Conservation (phyloP, 2,113 vertebrate genomes). For the Microcebus jonahi region DNA sequence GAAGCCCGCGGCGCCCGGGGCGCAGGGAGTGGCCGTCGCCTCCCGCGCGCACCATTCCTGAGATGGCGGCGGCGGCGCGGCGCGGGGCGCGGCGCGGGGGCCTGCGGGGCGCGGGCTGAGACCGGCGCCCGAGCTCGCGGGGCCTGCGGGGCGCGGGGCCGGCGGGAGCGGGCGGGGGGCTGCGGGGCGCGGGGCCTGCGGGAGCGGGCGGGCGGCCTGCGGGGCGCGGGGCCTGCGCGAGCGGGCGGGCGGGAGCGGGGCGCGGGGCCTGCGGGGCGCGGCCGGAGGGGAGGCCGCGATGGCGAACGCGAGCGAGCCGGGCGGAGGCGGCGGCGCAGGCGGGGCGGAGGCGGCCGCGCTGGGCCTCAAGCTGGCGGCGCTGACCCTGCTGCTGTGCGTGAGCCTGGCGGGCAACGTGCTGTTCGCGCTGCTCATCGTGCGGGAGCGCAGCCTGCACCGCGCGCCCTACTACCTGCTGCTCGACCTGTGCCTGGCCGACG, state of each 20-base stretch:
- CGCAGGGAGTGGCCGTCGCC: constrained; percentile 74
- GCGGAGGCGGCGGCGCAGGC: constrained; percentile 82
- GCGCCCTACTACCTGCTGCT: constrained; percentile 96
- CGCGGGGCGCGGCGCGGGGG: constrained; percentile 21
- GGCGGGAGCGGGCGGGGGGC: constrained; percentile 7
- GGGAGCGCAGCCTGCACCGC: constrained; percentile 93
- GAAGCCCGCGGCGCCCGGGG: constrained; percentile 66
- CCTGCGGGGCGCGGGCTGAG: constrained; percentile 54
- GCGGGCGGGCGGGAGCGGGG: too few species aligned
- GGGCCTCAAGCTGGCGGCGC: constrained; percentile 91
- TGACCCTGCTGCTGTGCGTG: constrained; percentile 93
- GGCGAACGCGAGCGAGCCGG: too few species aligned
- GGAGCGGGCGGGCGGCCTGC: too few species aligned
- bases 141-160: constrained; percentile 21
- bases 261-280: too few species aligned
- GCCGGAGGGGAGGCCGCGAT: too few species aligned
- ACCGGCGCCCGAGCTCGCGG: constrained; percentile 37
- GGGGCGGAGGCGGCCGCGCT: constrained; percentile 88
- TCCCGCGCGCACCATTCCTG: constrained; percentile 68
- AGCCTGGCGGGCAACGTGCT: constrained; percentile 94
- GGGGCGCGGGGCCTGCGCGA: too few species aligned
- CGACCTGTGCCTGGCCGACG: constrained; percentile 95
- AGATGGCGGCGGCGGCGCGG: constrained; percentile 61
- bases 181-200: too few species aligned
- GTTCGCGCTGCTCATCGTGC: constrained; percentile 93